phyloP scores from a whole-genome alignment of 2,888 invertebrate species.

The Cryptocephalus moraei region DNA sequence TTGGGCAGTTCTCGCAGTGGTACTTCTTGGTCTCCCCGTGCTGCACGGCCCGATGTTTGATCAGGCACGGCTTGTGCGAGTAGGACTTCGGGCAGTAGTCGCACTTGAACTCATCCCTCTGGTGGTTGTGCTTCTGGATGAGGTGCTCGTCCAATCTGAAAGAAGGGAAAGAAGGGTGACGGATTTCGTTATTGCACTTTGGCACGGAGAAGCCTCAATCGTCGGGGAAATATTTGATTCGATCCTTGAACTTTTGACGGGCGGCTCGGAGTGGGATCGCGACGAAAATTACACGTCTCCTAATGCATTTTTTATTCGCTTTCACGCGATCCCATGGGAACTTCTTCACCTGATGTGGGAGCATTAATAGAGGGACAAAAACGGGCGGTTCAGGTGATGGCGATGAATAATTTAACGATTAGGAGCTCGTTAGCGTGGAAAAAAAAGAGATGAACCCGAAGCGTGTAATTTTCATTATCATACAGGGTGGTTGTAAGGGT shows the following conservation, averaged over 20 bases:
- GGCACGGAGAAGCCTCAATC: too few species aligned
- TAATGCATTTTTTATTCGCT: too few species aligned
- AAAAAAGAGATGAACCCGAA: too few species aligned
- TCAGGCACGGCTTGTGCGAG: conserved; percentile 68
- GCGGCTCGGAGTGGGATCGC: too few species aligned
- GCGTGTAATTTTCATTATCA: too few species aligned
- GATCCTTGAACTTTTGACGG: too few species aligned
- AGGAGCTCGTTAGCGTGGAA: conserved; percentile 4
- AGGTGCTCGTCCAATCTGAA: conserved; percentile 81
- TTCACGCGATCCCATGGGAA: conserved; percentile 4
- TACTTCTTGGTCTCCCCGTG: conserved; percentile 79
- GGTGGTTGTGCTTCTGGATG: conserved; percentile 67
- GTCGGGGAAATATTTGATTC: too few species aligned
- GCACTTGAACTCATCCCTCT: conserved; percentile 69
- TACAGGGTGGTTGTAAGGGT: too few species aligned
- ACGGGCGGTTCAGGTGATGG: conserved; percentile 7
- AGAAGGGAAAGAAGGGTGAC: conserved; percentile 35
- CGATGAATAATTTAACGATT: conserved; percentile 12
- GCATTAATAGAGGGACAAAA: conserved; percentile 9
- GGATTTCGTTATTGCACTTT: too few species aligned
- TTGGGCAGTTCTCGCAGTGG: conserved; percentile 86
- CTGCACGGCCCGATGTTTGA: conserved; percentile 70
- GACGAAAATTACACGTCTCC: too few species aligned
- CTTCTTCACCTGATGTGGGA: conserved; percentile 6
- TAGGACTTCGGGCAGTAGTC: conserved; percentile 77